Conservation (phyloP, 2,113 vertebrate species). For the Xiphorhynchus elegans region DNA sequence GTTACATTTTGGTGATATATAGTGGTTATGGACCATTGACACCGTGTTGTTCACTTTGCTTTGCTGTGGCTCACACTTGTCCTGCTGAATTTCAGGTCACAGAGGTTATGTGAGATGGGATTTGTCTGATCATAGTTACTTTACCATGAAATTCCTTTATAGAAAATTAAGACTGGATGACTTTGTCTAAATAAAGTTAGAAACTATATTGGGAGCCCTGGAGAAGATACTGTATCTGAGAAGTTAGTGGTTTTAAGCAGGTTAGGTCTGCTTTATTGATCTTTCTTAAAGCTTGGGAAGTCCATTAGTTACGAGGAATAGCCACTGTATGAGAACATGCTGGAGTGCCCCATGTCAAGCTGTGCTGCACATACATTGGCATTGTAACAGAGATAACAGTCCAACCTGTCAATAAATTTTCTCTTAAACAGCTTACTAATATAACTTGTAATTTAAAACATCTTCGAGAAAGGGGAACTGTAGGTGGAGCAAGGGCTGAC, state of each 20-base stretch:
- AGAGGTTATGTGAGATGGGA: not conserved
- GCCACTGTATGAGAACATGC: not conserved
- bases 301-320: not conserved
- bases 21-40: not conserved
- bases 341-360: not conserved
- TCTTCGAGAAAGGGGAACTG: not conserved
- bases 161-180: not conserved
- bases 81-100: not conserved
- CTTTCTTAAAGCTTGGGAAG: not conserved
- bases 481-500: not conserved
- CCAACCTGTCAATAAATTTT: not conserved
- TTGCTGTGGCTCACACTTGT: not conserved
- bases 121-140: not conserved
- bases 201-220: not conserved
- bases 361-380: fast-evolving
- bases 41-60: not conserved
- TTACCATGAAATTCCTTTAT: not conserved
- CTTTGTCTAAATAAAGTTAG: not conserved
- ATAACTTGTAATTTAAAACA: not conserved
- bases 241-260: not conserved
- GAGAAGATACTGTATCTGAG: not conserved
- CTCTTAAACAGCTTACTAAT: not conserved
- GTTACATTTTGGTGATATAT: not conserved
- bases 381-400: not conserved
- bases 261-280: not conserved